phyloP scores from a whole-genome alignment of 53 echinoderm and acorn worm species.

The Echinarachnius parma region DNA sequence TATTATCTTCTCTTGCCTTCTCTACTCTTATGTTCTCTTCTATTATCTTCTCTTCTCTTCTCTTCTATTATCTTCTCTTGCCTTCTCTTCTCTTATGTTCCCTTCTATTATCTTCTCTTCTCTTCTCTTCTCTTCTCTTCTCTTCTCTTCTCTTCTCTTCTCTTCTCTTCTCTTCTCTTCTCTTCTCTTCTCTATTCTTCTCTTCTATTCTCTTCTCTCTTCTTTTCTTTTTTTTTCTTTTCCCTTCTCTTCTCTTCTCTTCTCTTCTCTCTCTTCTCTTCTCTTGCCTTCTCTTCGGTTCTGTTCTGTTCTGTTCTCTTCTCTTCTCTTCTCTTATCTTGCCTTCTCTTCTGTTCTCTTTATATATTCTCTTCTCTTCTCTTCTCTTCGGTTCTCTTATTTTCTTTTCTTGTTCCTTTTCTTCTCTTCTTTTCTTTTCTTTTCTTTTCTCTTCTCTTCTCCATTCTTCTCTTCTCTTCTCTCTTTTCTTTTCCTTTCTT shows the following conservation, averaged over 20 bases:
- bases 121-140: conserved; percentile 49
- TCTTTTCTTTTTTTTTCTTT: conserved; percentile 35
- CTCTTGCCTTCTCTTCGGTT: conserved; percentile 40
- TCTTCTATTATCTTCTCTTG: too few relatives aligned
- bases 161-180: conserved; percentile 20
- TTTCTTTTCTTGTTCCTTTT: too few relatives aligned
- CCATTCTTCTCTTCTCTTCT: too few relatives aligned
- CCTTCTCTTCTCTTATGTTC: too few relatives aligned
- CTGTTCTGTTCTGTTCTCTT: conserved; percentile 15
- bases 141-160: conserved; percentile 27
- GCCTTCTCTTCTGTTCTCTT: too few relatives aligned
- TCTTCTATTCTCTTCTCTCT: conserved; percentile 30
- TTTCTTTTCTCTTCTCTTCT: not conserved
- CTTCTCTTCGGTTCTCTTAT: not conserved
- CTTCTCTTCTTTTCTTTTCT: not conserved
- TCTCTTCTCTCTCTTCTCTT: conserved; percentile 43
- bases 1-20: too few relatives aligned
- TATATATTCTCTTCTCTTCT: conserved; percentile 39
- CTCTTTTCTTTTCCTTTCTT: too few relatives aligned
- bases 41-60: too few relatives aligned
- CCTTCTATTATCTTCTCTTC: too few relatives aligned
- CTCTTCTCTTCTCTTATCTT: too few relatives aligned
- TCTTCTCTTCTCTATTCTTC: too few relatives aligned
- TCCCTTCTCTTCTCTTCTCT: conserved; percentile 29
- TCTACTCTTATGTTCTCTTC: too few relatives aligned